These are phyloP conservation scores for Procambarus clarkii DNA, from an alignment of 1,140 invertebrate genomes.

Conservation along the genomic window DNA sequence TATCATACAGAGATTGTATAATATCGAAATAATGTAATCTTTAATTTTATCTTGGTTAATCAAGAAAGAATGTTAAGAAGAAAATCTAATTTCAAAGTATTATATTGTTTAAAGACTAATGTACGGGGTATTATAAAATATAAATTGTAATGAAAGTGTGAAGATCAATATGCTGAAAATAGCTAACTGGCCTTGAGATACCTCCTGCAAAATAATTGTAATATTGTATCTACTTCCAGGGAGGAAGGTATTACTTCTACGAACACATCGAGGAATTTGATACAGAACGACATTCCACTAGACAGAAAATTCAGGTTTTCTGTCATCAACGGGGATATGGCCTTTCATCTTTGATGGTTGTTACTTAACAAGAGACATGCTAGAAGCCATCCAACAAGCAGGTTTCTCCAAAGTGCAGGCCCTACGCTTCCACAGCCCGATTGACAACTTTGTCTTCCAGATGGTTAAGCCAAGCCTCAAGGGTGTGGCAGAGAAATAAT, in stretches of 20 bases:
- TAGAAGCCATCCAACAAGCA: constrained; percentile 35
- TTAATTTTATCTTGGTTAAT: no score
- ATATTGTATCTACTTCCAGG: constrained; percentile 8
- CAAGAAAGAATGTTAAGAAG: no score
- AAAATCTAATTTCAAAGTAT: no score
- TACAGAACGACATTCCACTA: constrained; percentile 3
- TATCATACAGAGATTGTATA: no score
- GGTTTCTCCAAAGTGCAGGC: constrained; percentile 53
- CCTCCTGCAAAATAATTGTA: no score
- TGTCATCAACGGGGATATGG: constrained; percentile 24
- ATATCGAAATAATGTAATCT: no score
- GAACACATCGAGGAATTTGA: constrained; percentile 56
- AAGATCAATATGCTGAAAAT: no score
- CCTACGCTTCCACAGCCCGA: constrained; percentile 15
- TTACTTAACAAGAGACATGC: constrained; percentile 45
- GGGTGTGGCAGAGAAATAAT: constrained; percentile 42
- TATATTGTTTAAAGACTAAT: no score
- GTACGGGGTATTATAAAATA: no score
- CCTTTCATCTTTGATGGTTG: constrained; percentile 20
- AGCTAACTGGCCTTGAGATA: no score
- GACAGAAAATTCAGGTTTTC: constrained; percentile 18
- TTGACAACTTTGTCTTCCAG: constrained; percentile 35
- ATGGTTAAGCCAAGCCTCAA: constrained; percentile 33
- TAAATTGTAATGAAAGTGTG: no score
- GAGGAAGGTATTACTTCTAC: constrained; percentile 47